These are phyloP conservation scores for Bilobella aurantiaca DNA, from an alignment of 1,140 invertebrate genomes.

Conservation along the genomic window DNA sequence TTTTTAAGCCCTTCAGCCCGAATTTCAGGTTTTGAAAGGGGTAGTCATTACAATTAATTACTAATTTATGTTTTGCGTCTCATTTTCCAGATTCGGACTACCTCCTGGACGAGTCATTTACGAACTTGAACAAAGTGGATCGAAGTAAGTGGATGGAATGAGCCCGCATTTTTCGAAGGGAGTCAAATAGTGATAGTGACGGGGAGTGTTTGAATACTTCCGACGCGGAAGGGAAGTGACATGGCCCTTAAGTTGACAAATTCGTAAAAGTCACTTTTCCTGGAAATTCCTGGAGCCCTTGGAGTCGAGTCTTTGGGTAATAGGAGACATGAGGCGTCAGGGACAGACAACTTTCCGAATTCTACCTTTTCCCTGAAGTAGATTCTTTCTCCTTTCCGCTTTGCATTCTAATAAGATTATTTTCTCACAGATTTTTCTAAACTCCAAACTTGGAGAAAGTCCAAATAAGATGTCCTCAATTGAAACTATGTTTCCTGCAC, in stretches of 20 bases:
- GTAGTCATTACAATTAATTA: neutral
- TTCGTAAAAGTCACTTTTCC: neutral
- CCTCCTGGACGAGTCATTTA: constrained; percentile 78
- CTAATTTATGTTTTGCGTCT: constrained; percentile 35
- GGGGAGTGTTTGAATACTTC: neutral
- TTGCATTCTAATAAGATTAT: constrained; percentile 1
- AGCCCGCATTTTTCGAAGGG: too few relatives aligned
- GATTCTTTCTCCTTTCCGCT: neutral
- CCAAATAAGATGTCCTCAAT: too few relatives aligned
- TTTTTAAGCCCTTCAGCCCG: too few relatives aligned
- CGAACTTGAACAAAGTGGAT: constrained; percentile 52
- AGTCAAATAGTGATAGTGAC: too few relatives aligned
- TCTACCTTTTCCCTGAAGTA: neutral
- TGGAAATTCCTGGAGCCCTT: too few relatives aligned
- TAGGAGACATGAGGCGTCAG: neutral
- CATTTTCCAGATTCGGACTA: constrained; percentile 73
- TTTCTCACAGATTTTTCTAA: neutral
- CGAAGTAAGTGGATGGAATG: constrained; percentile 23
- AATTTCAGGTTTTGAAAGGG: too few relatives aligned
- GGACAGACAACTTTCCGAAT: neutral
- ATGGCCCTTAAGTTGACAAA: neutral
- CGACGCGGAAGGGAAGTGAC: neutral
- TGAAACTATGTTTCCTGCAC: too few relatives aligned
- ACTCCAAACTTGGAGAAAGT: neutral
- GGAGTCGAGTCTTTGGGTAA: neutral